Conservation (phyloP, 2,113 vertebrate species). For the Castor canadensis region DNA sequence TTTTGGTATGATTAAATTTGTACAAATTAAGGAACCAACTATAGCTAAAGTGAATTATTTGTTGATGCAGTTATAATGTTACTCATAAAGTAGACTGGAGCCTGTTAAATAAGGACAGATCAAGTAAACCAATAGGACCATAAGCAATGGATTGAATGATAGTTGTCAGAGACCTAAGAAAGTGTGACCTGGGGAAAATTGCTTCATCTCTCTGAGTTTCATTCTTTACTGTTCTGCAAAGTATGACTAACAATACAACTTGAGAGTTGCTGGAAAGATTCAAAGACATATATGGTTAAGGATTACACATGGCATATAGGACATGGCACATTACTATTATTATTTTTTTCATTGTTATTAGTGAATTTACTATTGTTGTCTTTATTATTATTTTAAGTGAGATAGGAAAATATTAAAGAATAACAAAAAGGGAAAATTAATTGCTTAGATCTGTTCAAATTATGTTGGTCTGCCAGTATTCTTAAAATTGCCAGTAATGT, state of each 20-base stretch:
- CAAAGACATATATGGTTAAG: background rate
- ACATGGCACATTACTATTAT: background rate
- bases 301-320: background rate
- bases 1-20: background rate
- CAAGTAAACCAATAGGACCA: background rate
- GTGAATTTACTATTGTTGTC: background rate
- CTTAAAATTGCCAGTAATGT: background rate
- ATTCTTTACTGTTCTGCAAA: background rate
- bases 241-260: background rate
- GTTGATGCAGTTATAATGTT: background rate
- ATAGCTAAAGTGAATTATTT: background rate
- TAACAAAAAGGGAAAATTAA: background rate
- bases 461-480: background rate
- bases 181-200: background rate
- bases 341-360: background rate
- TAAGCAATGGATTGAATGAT: background rate
- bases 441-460: background rate
- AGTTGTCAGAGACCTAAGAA: background rate
- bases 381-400: conserved; percentile 13
- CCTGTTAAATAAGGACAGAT: background rate
- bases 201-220: background rate
- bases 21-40: background rate
- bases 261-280: background rate
- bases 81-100: background rate
- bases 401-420: background rate